Evolutionary conservation across 2,113 vertebrate species (phyloP).

Genomic region (Madoqua kirkii): DNA sequence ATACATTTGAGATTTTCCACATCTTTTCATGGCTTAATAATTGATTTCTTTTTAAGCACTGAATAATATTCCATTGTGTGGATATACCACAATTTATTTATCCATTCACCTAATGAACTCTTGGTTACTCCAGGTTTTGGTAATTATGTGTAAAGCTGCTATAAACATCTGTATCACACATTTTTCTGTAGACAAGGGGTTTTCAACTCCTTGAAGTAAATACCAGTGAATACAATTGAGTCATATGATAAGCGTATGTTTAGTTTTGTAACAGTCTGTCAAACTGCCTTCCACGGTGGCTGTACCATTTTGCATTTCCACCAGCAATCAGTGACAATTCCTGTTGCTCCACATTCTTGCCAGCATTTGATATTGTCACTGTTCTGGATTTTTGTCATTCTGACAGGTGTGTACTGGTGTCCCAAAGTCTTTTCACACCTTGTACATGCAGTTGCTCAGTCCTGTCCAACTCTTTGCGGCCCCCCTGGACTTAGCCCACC

Average conservation of each 20-base stretch:
- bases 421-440: background rate
- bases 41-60: background rate
- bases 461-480: background rate
- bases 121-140: background rate
- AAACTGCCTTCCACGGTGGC: background rate
- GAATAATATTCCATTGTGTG: background rate
- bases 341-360: background rate
- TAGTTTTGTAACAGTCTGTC: background rate
- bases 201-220: background rate
- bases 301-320: background rate
- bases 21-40: background rate
- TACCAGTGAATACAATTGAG: background rate
- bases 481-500: background rate
- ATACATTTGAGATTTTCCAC: background rate
- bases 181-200: background rate
- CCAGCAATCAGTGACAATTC: background rate
- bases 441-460: background rate
- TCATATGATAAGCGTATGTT: background rate
- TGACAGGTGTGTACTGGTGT: background rate
- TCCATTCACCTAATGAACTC: background rate
- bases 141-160: background rate
- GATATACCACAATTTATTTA: background rate
- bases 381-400: background rate
- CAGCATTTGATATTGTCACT: background rate
- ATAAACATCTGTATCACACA: background rate